Conservation (phyloP, 2,888 invertebrate genomes). For the Ormyrus labotus region DNA sequence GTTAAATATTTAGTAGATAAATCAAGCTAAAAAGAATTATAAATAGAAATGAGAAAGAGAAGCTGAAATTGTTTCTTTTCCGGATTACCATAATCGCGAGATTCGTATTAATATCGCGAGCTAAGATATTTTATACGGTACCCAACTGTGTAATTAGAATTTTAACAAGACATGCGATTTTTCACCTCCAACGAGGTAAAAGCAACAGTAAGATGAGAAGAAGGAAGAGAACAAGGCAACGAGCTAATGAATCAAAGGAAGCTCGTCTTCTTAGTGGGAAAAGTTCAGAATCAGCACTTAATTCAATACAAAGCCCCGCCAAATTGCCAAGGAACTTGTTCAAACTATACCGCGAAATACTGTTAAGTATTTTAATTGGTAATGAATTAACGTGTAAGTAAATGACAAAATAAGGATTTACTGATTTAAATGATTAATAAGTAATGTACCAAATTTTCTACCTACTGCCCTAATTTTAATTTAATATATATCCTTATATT, state of each 20-base stretch:
- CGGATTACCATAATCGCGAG: slow-evolving; percentile 40
- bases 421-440: too few relatives aligned
- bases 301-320: slow-evolving; percentile 34
- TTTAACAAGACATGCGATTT: slow-evolving; percentile 49
- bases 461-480: too few relatives aligned
- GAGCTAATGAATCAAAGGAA: slow-evolving; percentile 44
- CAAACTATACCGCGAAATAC: neutral
- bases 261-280: slow-evolving; percentile 9
- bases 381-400: slow-evolving; percentile 1
- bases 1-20: slow-evolving; percentile 26
- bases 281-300: slow-evolving; percentile 39
- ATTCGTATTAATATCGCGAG: slow-evolving; percentile 9
- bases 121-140: slow-evolving; percentile 30
- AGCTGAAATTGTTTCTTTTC: slow-evolving; percentile 27
- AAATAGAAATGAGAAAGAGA: slow-evolving; percentile 1
- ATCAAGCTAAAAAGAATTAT: neutral
- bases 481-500: too few relatives aligned
- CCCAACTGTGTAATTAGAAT: slow-evolving; percentile 35
- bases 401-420: too few relatives aligned
- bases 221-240: slow-evolving; percentile 11
- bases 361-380: slow-evolving; percentile 24
- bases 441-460: too few relatives aligned
- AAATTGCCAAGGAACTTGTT: slow-evolving; percentile 10
- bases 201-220: neutral
- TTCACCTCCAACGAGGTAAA: slow-evolving; percentile 13